Percentiles rank a stretch among this genome's conserved stretches.
Evolutionary conservation across 1,140 invertebrate species (phyloP).

Genomic region (Ganaspis sp.): DNA sequence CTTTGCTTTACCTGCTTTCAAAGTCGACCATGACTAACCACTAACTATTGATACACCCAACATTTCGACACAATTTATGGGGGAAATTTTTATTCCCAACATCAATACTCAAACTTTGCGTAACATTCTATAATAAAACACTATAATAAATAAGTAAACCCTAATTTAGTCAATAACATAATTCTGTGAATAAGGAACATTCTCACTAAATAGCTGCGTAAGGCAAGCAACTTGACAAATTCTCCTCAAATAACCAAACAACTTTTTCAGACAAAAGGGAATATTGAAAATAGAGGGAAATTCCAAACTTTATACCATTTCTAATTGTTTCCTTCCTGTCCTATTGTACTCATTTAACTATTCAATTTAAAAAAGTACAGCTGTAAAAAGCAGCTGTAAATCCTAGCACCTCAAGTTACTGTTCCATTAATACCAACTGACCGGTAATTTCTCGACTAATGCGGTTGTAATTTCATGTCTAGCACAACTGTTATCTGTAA

Average conservation of each 20-base stretch:
- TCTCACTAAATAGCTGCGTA: too few relatives aligned
- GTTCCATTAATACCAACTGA: neutral
- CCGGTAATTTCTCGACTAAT: slow-evolving; percentile 8
- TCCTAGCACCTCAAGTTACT: neutral
- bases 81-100: neutral
- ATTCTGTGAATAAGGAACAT: too few relatives aligned
- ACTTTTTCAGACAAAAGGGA: too few relatives aligned
- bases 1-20: slow-evolving; percentile 15
- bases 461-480: neutral
- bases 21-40: slow-evolving; percentile 20
- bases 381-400: neutral
- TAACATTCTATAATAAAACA: too few relatives aligned
- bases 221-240: too few relatives aligned
- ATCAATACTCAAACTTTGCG: too few relatives aligned
- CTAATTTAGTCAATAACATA: too few relatives aligned
- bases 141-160: too few relatives aligned
- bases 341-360: neutral
- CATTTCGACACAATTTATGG: slow-evolving; percentile 19
- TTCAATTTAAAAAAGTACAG: too few relatives aligned
- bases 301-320: neutral
- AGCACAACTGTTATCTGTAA: neutral
- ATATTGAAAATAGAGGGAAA: neutral
- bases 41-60: slow-evolving; percentile 17
- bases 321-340: neutral
- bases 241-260: neutral